These are phyloP conservation scores for Drosophila vallismaia DNA, from an alignment of 2,888 invertebrate species.

Conservation along the genomic window DNA sequence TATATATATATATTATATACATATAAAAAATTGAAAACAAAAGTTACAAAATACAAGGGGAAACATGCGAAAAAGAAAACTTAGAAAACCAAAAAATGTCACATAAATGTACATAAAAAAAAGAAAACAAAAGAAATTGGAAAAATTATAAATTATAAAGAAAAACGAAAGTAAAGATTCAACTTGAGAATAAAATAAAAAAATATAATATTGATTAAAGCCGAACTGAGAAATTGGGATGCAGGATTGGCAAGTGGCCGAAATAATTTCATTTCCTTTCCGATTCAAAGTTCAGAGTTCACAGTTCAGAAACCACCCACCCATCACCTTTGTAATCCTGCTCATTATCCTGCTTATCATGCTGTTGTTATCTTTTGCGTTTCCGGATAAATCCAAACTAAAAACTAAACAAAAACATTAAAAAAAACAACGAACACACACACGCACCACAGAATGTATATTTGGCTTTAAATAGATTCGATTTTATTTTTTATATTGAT, in stretches of 20 bases:
- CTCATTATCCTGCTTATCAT: background rate
- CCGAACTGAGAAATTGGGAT: background rate
- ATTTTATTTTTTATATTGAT: slow-evolving; percentile 15
- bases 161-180: slow-evolving; percentile 25
- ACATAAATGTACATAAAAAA: slow-evolving; percentile 55
- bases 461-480: slow-evolving; percentile 11
- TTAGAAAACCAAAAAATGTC: slow-evolving; percentile 46
- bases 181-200: slow-evolving; percentile 10
- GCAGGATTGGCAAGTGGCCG: background rate
- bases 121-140: slow-evolving; percentile 25
- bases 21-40: background rate
- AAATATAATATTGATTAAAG: slow-evolving; percentile 12
- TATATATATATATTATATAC: slow-evolving; percentile 5
- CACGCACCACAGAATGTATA: slow-evolving; percentile 9
- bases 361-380: slow-evolving; percentile 1
- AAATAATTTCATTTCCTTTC: background rate
- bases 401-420: background rate
- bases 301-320: background rate
- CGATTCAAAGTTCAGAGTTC: background rate
- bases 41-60: background rate
- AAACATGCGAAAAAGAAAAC: slow-evolving; percentile 17
- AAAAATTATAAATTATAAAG: slow-evolving; percentile 48
- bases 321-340: background rate
- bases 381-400: background rate
- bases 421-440: background rate